These are phyloP conservation scores for Podarcis muralis DNA, from an alignment of 2,113 vertebrate genomes.

Conservation along the genomic window DNA sequence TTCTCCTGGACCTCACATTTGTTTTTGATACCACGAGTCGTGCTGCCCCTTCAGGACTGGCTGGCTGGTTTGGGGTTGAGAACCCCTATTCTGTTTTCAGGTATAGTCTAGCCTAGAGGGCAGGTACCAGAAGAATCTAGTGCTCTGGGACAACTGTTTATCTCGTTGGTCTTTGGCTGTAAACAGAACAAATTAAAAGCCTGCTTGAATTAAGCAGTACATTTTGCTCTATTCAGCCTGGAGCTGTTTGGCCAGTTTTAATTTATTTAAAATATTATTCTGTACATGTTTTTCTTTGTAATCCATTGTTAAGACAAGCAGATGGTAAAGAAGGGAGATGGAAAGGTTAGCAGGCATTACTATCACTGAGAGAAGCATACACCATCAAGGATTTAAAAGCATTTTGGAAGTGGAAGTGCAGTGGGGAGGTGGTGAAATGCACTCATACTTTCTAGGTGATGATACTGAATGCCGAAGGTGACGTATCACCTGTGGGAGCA, in stretches of 20 bases:
- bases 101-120: neutral
- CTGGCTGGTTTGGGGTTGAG: neutral
- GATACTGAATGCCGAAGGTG: neutral
- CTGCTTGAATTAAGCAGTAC: neutral
- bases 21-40: neutral
- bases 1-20: neutral
- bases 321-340: neutral
- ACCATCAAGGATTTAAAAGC: neutral
- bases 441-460: neutral
- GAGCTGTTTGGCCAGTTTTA: neutral
- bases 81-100: neutral
- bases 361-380: neutral
- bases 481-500: neutral
- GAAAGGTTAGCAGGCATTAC: neutral
- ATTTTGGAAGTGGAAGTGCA: neutral
- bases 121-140: neutral
- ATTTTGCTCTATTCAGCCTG: neutral
- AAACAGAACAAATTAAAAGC: neutral
- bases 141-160: neutral
- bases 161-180: neutral
- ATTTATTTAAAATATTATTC: neutral
- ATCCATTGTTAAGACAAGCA: neutral
- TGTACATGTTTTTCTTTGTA: neutral
- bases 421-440: neutral
- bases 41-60: neutral